A percentile compares a stretch with the other conserved stretches of the same genome.
Evolutionary conservation across 2,888 invertebrate genomes (phyloP).

Genomic region (Incurvaria masculella): DNA sequence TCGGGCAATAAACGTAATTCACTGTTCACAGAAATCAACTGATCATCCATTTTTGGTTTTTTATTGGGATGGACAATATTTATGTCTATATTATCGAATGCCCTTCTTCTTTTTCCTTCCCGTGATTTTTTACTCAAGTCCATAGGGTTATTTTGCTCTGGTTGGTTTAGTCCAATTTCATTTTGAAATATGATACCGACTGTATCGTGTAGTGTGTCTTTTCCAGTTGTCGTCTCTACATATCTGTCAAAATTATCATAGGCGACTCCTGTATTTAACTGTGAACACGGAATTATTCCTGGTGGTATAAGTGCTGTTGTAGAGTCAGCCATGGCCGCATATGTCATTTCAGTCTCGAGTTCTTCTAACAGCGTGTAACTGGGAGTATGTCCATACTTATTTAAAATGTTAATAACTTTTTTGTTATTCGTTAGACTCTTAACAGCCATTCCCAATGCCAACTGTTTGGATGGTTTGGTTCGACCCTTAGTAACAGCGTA

Average conservation of each 20-base stretch:
- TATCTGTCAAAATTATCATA: constrained; percentile 8
- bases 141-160: constrained; percentile 11
- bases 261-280: no score
- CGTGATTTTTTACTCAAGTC: constrained; percentile 16
- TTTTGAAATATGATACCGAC: constrained; percentile 11
- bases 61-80: constrained; percentile 1
- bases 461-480: constrained; percentile 9
- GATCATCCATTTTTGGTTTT: constrained; percentile 4
- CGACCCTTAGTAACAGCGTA: constrained; percentile 5
- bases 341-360: constrained; percentile 8
- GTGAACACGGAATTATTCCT: no score
- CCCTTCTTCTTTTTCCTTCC: constrained; percentile 12
- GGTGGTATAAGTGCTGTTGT: constrained; percentile 2
- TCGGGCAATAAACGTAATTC: background rate
- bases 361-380: constrained; percentile 8
- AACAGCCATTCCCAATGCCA: constrained; percentile 8
- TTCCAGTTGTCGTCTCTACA: constrained; percentile 7
- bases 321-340: background rate
- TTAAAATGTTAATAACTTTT: constrained; percentile 9
- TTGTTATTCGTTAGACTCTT: constrained; percentile 8
- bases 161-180: constrained; percentile 16
- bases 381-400: constrained; percentile 10
- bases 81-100: constrained; percentile 13
- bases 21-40: background rate
- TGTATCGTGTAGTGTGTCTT: no score